A percentile compares a stretch with the other conserved stretches of the same genome.
These are phyloP conservation scores for Styela plicata DNA, from an alignment of 23 tunicate species.

Conservation along the genomic window DNA sequence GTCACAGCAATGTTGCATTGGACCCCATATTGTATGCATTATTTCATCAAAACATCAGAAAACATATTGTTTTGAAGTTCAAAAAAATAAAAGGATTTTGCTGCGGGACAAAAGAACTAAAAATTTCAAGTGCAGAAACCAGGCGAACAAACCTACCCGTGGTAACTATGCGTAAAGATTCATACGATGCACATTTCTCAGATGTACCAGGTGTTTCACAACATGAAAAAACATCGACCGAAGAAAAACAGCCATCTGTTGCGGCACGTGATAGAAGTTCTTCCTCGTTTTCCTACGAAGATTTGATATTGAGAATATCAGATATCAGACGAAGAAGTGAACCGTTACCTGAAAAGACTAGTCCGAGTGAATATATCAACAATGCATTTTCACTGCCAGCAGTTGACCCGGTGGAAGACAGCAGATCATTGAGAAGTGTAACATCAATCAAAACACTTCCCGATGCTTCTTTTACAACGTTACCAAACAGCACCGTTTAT, in stretches of 20 bases:
- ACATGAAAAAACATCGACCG: neutral
- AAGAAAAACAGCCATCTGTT: neutral
- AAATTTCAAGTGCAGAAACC: neutral
- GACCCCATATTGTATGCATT: constrained; percentile 59
- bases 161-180: neutral
- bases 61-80: constrained; percentile 20
- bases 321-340: neutral
- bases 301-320: neutral
- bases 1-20: constrained; percentile 50
- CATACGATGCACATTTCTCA: neutral
- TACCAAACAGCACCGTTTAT: neutral
- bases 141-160: neutral
- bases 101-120: neutral
- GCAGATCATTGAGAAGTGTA: neutral
- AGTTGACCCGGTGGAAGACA: neutral
- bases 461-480: neutral
- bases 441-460: neutral
- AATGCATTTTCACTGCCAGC: neutral
- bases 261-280: neutral
- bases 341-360: neutral
- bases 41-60: constrained; percentile 50
- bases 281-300: neutral
- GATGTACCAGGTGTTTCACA: neutral
- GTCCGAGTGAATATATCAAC: neutral
- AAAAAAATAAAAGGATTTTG: neutral